Percentiles rank a stretch among this genome's conserved stretches.
Evolutionary conservation across 1,140 invertebrate species (phyloP).

Genomic region (Oedothorax gibbosus): DNA sequence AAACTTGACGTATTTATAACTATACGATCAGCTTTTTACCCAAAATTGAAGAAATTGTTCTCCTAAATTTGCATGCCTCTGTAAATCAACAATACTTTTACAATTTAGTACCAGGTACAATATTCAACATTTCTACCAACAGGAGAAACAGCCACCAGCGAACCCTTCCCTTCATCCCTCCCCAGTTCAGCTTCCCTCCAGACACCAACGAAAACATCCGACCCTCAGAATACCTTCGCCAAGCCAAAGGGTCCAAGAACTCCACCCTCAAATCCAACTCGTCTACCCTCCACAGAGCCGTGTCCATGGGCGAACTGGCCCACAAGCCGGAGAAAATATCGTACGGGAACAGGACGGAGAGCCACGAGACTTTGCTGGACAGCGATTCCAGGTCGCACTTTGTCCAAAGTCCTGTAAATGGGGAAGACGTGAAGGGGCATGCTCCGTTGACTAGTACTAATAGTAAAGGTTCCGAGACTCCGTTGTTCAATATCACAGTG

Average conservation of each 20-base stretch:
- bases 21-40: too few species aligned
- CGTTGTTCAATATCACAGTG: constrained; percentile 81
- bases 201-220: constrained; percentile 84
- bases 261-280: constrained; percentile 48
- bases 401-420: constrained; percentile 22
- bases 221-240: constrained; percentile 89
- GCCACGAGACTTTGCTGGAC: constrained; percentile 53
- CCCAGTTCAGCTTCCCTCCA: constrained; percentile 80
- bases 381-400: constrained; percentile 46
- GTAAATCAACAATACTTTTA: too few species aligned
- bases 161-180: constrained; percentile 86
- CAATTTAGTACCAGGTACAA: too few species aligned
- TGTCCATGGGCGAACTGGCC: constrained; percentile 49
- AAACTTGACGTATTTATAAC: background rate
- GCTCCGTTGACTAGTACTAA: constrained; percentile 49
- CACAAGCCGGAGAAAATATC: constrained; percentile 45
- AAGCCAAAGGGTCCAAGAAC: constrained; percentile 72
- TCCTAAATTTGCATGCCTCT: too few species aligned
- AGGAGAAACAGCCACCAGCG: constrained; percentile 43
- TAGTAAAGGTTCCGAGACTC: constrained; percentile 67
- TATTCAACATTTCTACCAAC: too few species aligned
- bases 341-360: constrained; percentile 48
- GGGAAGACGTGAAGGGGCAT: constrained; percentile 28
- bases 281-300: constrained; percentile 33
- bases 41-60: too few species aligned